phyloP scores from a whole-genome alignment of 1,140 invertebrate genomes.

The Drosophila mauritiana region DNA sequence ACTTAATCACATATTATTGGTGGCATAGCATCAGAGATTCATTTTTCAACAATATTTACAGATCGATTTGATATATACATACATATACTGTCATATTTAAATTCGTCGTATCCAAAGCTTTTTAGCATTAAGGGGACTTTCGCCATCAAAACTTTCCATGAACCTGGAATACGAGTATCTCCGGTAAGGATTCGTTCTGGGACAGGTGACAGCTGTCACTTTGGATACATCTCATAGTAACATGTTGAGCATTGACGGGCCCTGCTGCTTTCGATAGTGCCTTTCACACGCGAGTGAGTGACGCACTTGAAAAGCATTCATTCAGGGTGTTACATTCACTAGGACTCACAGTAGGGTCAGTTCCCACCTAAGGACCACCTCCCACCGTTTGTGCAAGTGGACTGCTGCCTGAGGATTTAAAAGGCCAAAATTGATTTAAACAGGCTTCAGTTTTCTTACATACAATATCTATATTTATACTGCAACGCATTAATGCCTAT shows the following conservation, averaged over 20 bases:
- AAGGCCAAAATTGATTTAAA: not conserved
- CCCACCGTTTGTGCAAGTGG: not conserved
- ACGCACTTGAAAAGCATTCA: conserved; percentile 20
- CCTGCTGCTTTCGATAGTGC: not conserved
- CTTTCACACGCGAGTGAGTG: conserved; percentile 8
- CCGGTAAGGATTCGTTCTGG: not conserved
- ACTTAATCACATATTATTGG: too few species aligned
- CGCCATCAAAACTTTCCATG: not conserved
- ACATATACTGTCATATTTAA: too few species aligned
- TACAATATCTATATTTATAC: not conserved
- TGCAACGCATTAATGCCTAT: too few species aligned
- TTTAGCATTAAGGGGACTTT: too few species aligned
- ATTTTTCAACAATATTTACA: not conserved
- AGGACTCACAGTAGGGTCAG: not conserved
- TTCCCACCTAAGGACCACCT: not conserved
- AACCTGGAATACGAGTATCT: not conserved
- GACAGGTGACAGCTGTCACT: conserved; percentile 58
- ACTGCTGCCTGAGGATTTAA: not conserved
- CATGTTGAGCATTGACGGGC: conserved; percentile 24
- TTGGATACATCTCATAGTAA: conserved; percentile 52
- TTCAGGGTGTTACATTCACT: too few species aligned
- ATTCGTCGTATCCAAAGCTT: too few species aligned
- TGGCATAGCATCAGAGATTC: too few species aligned
- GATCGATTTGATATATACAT: not conserved
- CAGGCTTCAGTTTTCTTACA: not conserved